phyloP scores from a whole-genome alignment of 2,888 invertebrate species.

The Drosophila barbarae region DNA sequence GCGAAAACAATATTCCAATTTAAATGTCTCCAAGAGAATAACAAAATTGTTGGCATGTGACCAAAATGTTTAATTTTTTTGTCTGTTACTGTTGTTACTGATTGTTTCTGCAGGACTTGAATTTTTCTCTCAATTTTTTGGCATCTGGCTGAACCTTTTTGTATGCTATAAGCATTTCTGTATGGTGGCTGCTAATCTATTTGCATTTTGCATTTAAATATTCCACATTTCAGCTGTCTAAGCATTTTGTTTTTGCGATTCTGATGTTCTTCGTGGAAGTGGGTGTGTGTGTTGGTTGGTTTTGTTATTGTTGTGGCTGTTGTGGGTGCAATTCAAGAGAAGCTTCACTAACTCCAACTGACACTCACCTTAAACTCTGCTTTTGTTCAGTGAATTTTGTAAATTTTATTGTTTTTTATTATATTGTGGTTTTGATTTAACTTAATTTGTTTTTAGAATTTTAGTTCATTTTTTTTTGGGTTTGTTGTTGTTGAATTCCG shows the following conservation, averaged over 20 bases:
- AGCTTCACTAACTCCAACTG: constrained; percentile 26
- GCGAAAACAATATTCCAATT: neutral
- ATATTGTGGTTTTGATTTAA: neutral
- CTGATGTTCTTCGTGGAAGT: constrained; percentile 19
- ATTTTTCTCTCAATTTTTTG: constrained; percentile 21
- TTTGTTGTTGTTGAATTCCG: constrained; percentile 18
- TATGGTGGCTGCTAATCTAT: constrained; percentile 60
- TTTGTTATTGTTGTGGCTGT: constrained; percentile 39
- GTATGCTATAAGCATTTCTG: constrained; percentile 24
- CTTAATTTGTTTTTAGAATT: neutral
- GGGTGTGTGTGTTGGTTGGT: constrained; percentile 35
- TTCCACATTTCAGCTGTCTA: constrained; percentile 43
- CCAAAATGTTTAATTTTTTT: neutral
- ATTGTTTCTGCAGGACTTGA: constrained; percentile 12
- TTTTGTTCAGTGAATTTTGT: constrained; percentile 8
- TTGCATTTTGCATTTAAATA: constrained; percentile 63
- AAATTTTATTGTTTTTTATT: neutral
- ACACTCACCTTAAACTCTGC: constrained; percentile 35
- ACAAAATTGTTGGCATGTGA: constrained; percentile 1
- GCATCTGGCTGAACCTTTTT: constrained; percentile 32
- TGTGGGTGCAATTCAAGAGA: constrained; percentile 30
- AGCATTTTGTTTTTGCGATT: constrained; percentile 48
- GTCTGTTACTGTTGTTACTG: constrained; percentile 35
- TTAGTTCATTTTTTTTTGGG: neutral
- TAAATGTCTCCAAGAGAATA: neutral